Base-by-base conservation (phyloP, 2,113 vertebrate species). In the Phocoena phocoena region DNA sequence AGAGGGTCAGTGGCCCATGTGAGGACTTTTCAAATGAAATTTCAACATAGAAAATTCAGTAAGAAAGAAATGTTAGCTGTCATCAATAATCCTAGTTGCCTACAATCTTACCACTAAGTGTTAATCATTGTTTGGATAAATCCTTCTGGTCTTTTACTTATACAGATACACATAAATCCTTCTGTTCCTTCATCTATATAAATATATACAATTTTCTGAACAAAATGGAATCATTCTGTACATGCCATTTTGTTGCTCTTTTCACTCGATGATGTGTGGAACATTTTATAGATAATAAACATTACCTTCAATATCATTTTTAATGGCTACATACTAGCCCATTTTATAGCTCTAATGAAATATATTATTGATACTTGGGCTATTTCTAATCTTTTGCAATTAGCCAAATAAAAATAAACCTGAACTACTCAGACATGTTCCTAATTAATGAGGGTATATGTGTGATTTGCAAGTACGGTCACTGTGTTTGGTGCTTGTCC, bases 1-100 rank as follows among this genome's bases (percentile, higher is more conserved):
- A 91, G 38, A 91, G 28, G 17, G 20, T 55, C 71, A 90, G 58
- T 63, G 70, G 58, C 31, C 25, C 41, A 70, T n/a, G 14, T 88
- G 47, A 81, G 15, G 36, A 93, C 44, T 93, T 91, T 74, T 60
- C 70, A 89, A 79, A 60, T 97, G 76, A 76, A 84, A 90, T 80
- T 84, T 97, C 93, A 95, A 90, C 28, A 82, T 33, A 73, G 47
- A 88, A 96, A 92, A 73, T 84, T 80, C 38, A 89, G 13, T 80
- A 11, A 88, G 36, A 53, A 74, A 85, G 93, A 88, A 68, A 67
- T 15, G 14, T 93, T 80, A 93, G 44, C 23, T 89, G 8, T 86
- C 65, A 92, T 96, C 47, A 85, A 13, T 92, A 93, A 80, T 89
- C 23, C 41, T 63, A 74, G 65, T 84, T 9, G 14, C 50, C 44